Conservation (phyloP, 64 coral and sea anemone genomes). For the Anthopleura sola region DNA sequence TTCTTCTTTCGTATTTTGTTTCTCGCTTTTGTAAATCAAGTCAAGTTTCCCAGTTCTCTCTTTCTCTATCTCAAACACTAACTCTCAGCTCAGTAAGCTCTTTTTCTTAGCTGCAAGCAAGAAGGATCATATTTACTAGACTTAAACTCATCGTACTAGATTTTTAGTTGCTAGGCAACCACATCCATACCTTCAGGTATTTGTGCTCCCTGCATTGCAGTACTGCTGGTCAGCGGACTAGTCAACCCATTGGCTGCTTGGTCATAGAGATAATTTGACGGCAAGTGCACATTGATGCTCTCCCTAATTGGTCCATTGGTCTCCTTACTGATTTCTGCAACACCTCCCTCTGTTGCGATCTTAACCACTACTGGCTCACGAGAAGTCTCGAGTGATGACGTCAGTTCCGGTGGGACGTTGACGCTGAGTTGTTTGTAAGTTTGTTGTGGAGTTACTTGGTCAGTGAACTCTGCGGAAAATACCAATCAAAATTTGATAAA, state of each 20-base stretch:
- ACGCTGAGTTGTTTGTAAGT: constrained; percentile 65
- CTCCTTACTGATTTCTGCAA: constrained; percentile 50
- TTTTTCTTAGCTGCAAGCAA: too few relatives aligned
- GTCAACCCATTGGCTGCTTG: background rate
- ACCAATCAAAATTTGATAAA: background rate
- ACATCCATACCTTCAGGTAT: constrained; percentile 10
- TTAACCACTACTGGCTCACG: constrained; percentile 81
- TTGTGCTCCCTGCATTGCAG: background rate
- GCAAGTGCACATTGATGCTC: constrained; percentile 62
- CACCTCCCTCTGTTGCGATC: constrained; percentile 77
- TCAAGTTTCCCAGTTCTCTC: too few relatives aligned
- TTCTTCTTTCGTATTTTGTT: too few relatives aligned
- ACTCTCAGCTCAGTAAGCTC: too few relatives aligned
- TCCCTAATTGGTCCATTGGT: constrained; percentile 74
- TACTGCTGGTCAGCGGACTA: background rate
- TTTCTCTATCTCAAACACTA: too few relatives aligned
- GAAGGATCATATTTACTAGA: background rate
- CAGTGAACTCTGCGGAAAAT: background rate
- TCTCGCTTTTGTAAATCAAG: too few relatives aligned
- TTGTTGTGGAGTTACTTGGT: background rate
- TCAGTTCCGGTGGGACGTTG: constrained; percentile 74
- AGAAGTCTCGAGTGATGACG: constrained; percentile 61
- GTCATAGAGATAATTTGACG: constrained; percentile 10
- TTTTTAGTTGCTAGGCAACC: background rate
- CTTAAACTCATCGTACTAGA: background rate